Conservation (phyloP, 2,888 invertebrate genomes). For the Autographa gamma region DNA sequence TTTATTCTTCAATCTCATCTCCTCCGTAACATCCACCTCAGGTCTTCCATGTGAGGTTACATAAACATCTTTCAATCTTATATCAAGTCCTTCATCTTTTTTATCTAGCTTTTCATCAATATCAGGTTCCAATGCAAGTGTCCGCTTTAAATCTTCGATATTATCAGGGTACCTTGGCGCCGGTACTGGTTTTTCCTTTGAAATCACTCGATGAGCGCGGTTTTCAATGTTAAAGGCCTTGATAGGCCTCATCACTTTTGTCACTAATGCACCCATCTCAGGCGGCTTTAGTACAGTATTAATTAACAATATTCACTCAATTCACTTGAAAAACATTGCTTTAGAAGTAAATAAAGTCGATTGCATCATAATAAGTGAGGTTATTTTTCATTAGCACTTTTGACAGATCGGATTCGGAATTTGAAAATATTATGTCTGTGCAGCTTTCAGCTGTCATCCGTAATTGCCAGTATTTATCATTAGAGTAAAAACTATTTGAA, state of each 20-base stretch:
- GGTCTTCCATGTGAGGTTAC: constrained; percentile 91
- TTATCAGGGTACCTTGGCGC: constrained; percentile 92
- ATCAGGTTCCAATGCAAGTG: constrained; percentile 90
- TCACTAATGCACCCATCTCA: constrained; percentile 91
- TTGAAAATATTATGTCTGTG: constrained; percentile 58
- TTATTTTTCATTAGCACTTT: constrained; percentile 55
- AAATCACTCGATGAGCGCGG: constrained; percentile 92
- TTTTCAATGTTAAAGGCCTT: constrained; percentile 93
- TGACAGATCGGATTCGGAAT: constrained; percentile 50
- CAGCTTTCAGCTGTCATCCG: constrained; percentile 24
- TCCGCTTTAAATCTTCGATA: constrained; percentile 90
- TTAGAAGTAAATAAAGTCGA: constrained; percentile 24
- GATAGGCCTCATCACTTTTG: constrained; percentile 88
- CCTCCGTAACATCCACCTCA: constrained; percentile 84
- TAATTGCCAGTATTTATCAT: constrained; percentile 1
- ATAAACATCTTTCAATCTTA: constrained; percentile 92
- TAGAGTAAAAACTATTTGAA: neutral
- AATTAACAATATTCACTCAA: constrained; percentile 40
- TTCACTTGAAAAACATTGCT: constrained; percentile 58
- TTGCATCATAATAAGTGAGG: constrained; percentile 59
- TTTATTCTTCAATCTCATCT: constrained; percentile 72
- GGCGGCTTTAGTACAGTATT: constrained; percentile 74
- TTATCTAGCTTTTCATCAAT: constrained; percentile 89
- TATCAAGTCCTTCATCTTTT: constrained; percentile 90
- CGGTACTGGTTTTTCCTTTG: constrained; percentile 90